These are phyloP conservation scores for Passer domesticus DNA, from an alignment of 2,113 vertebrate species.

Conservation along the genomic window DNA sequence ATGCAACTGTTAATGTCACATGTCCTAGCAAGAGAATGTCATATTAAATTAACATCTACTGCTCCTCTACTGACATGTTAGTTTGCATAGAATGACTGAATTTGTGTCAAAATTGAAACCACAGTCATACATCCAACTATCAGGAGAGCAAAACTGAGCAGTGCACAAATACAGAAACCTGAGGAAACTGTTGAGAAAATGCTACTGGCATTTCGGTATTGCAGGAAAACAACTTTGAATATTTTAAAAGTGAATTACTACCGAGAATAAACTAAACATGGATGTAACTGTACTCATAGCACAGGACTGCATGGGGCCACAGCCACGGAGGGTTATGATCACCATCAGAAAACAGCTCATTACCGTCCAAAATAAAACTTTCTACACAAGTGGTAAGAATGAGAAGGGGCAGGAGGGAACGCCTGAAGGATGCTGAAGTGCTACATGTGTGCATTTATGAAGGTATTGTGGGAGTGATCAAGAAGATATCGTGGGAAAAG, in stretches of 20 bases:
- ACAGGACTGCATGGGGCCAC: not conserved
- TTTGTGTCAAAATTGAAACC: not conserved
- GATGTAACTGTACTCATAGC: not conserved
- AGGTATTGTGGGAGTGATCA: not conserved
- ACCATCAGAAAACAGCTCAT: not conserved
- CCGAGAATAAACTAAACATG: not conserved
- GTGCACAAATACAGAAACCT: not conserved
- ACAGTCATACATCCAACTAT: not conserved
- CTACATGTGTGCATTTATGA: not conserved
- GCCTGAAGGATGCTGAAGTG: not conserved
- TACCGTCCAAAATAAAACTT: not conserved
- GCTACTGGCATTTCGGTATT: not conserved
- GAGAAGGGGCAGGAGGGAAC: not conserved
- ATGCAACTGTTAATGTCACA: not conserved
- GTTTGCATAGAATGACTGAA: not conserved
- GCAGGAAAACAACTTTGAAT: not conserved
- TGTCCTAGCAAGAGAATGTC: not conserved
- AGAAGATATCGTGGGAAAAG: not conserved
- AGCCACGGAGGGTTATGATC: not conserved
- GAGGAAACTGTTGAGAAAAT: not conserved
- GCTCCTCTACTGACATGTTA: not conserved
- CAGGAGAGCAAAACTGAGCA: not conserved
- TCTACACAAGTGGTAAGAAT: not conserved
- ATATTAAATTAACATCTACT: not conserved
- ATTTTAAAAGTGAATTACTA: not conserved